phyloP scores from a whole-genome alignment of 2,113 vertebrate species.

The Dissostichus mawsoni region DNA sequence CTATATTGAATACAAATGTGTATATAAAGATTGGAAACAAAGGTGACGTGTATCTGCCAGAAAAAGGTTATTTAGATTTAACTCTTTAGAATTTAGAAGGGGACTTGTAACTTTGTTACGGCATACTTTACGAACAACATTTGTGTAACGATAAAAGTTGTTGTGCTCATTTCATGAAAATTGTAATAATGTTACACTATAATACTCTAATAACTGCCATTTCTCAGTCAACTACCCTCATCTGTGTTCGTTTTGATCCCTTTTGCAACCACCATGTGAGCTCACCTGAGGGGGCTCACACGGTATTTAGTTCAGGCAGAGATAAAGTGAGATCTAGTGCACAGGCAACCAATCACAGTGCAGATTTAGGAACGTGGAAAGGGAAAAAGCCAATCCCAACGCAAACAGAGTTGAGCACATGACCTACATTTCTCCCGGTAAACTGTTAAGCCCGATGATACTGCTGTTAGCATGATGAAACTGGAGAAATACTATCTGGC shows the following conservation, averaged over 20 bases:
- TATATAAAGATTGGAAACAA: background rate
- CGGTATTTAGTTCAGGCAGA: conserved; percentile 16
- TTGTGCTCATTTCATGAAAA: background rate
- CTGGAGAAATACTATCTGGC: conserved; percentile 27
- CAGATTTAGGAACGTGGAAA: conserved; percentile 32
- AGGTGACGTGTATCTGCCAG: background rate
- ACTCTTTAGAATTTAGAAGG: background rate
- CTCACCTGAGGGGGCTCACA: conserved; percentile 31
- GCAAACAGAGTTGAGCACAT: conserved; percentile 53
- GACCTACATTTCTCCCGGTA: conserved; percentile 68
- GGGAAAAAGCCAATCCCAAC: conserved; percentile 10
- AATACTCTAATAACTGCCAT: background rate
- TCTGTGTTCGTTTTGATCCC: background rate
- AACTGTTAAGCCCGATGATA: conserved; percentile 2
- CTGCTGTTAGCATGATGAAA: conserved; percentile 25
- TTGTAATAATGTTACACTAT: background rate
- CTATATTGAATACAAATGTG: background rate
- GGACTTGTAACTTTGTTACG: conserved; percentile 16
- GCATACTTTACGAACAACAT: no score
- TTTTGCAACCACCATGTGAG: background rate
- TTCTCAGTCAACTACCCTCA: background rate
- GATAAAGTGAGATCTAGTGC: conserved; percentile 21
- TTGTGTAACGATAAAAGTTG: no score
- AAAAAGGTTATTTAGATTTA: conserved; percentile 22
- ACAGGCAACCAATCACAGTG: conserved; percentile 9